Evolutionary conservation across 1,140 invertebrate genomes (phyloP).

Genomic region (Drosophila guanche): DNA sequence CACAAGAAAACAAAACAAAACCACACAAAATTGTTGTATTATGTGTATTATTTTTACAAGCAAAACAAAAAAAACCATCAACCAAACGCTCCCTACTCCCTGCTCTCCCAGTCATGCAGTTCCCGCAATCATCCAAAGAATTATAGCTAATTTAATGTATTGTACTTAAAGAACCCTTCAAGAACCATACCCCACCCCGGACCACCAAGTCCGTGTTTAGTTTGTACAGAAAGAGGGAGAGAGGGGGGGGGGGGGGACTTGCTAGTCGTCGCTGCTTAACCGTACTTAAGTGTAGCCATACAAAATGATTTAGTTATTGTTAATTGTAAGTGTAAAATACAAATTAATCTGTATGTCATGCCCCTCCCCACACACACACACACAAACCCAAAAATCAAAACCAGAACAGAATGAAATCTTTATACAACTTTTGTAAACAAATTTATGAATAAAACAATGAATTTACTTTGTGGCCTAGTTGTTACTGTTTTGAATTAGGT

Average conservation of each 20-base stretch:
- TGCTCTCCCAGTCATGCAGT: constrained; percentile 5
- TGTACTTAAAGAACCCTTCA: constrained; percentile 57
- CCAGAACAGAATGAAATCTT: constrained; percentile 39
- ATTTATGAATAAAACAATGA: constrained; percentile 64
- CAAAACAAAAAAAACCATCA: constrained; percentile 7
- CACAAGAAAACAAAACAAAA: constrained; percentile 5
- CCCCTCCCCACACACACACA: constrained; percentile 56
- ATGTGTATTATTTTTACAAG: constrained; percentile 60
- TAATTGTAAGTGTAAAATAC: constrained; percentile 46
- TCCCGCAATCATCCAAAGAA: constrained; percentile 54
- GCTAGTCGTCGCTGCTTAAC: constrained; percentile 68
- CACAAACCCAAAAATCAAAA: constrained; percentile 3
- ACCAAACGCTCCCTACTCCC: constrained; percentile 35
- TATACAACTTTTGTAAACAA: constrained; percentile 73
- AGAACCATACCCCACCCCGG: constrained; percentile 8
- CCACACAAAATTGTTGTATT: constrained; percentile 49
- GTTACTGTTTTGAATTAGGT: too few species aligned
- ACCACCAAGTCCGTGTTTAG: constrained; percentile 11
- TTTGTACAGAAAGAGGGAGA: constrained; percentile 36
- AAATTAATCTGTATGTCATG: constrained; percentile 25
- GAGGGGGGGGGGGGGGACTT: constrained; percentile 36
- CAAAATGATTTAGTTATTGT: constrained; percentile 53
- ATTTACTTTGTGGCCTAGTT: constrained; percentile 54
- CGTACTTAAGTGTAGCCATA: constrained; percentile 65
- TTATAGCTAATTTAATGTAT: constrained; percentile 69